phyloP scores from a whole-genome alignment of 2,888 invertebrate species.

The Synergus japonicus region DNA sequence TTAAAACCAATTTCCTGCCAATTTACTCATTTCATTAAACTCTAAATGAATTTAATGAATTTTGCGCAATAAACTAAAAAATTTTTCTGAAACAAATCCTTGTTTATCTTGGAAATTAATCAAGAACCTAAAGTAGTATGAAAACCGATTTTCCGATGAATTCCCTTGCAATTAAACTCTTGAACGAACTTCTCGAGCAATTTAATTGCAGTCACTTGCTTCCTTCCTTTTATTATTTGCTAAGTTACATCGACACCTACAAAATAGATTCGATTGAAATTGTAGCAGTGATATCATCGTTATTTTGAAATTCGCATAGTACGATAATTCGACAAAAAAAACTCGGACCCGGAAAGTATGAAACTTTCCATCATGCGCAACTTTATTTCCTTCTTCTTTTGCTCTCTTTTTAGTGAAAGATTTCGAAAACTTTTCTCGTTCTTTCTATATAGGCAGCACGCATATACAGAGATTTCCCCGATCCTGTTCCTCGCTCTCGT shows the following conservation, averaged over 20 bases:
- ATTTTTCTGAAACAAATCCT: neutral
- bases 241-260: neutral
- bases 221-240: neutral
- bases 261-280: slow-evolving; percentile 1
- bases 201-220: neutral
- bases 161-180: slow-evolving; percentile 15
- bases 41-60: neutral
- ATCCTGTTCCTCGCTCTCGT: slow-evolving; percentile 47
- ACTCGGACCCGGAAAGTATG: slow-evolving; percentile 53
- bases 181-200: neutral
- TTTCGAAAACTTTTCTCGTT: slow-evolving; percentile 60
- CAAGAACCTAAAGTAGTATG: slow-evolving; percentile 6
- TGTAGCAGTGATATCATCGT: neutral
- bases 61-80: neutral
- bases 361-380: slow-evolving; percentile 51
- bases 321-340: slow-evolving; percentile 57
- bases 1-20: neutral
- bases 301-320: slow-evolving; percentile 3
- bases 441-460: neutral
- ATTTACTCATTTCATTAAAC: neutral
- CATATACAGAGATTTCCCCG: slow-evolving; percentile 42
- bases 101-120: neutral
- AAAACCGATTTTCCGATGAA: slow-evolving; percentile 29
- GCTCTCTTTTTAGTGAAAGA: slow-evolving; percentile 49
- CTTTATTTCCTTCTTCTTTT: slow-evolving; percentile 49